Percentiles rank a stretch among this genome's conserved stretches.
Evolutionary conservation across 2,797 vertebrate genomes (phyloP).

Genomic region (Epinephelus coioides): DNA sequence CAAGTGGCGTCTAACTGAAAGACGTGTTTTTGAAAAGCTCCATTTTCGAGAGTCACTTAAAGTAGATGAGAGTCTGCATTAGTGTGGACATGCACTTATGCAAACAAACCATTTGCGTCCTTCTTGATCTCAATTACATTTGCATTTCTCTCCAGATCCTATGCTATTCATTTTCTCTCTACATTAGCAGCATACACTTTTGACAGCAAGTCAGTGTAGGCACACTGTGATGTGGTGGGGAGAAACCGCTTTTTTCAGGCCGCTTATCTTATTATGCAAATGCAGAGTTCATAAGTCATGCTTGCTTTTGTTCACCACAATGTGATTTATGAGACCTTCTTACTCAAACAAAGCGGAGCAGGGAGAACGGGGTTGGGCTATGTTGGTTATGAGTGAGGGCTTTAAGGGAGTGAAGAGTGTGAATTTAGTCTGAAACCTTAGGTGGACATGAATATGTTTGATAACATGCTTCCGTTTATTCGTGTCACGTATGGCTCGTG

Average conservation of each 20-base stretch:
- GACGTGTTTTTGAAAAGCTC: not conserved
- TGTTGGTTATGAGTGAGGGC: slow-evolving; percentile 12
- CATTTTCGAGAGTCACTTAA: not conserved
- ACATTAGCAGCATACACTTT: slow-evolving; percentile 5
- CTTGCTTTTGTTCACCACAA: slow-evolving; percentile 67
- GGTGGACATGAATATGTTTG: slow-evolving; percentile 25
- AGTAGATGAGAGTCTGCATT: slow-evolving; percentile 10
- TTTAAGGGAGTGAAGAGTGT: slow-evolving; percentile 26
- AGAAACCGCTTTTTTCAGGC: slow-evolving; percentile 62
- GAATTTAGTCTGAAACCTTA: slow-evolving; percentile 28
- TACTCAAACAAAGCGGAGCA: slow-evolving; percentile 53
- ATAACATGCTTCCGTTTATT: slow-evolving; percentile 10
- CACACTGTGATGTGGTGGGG: slow-evolving; percentile 5
- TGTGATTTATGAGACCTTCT: slow-evolving; percentile 76
- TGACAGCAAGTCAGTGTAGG: slow-evolving; percentile 17
- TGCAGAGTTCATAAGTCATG: slow-evolving; percentile 79
- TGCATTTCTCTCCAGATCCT: slow-evolving; percentile 8
- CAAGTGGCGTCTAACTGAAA: not conserved
- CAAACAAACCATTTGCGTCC: slow-evolving; percentile 44
- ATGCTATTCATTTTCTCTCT: slow-evolving; percentile 20
- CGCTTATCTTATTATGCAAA: slow-evolving; percentile 83
- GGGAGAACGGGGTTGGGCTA: slow-evolving; percentile 30
- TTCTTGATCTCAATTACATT: slow-evolving; percentile 35
- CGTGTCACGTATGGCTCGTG: not conserved
- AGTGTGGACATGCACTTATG: not conserved